Conservation (phyloP, 2,888 invertebrate species). For the Epirrita christyi region DNA sequence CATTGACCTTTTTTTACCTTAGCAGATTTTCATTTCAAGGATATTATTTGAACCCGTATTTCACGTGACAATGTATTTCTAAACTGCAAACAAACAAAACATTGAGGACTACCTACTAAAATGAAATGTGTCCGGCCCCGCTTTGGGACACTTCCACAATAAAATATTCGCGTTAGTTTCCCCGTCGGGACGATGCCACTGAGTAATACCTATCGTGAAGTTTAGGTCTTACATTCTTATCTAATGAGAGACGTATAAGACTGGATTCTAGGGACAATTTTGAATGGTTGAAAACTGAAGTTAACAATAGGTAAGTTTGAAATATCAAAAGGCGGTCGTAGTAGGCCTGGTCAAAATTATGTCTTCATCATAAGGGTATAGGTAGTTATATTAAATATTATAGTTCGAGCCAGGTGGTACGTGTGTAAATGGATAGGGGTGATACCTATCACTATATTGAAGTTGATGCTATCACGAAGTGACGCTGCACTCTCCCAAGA, state of each 20-base stretch:
- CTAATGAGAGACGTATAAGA: neutral
- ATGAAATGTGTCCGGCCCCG: slow-evolving; percentile 8
- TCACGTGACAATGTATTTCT: neutral
- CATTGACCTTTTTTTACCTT: too few relatives aligned
- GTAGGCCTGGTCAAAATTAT: too few relatives aligned
- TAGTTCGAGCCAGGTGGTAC: too few relatives aligned
- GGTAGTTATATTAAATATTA: too few relatives aligned
- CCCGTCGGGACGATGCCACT: neutral
- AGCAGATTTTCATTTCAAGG: too few relatives aligned
- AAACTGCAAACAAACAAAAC: neutral
- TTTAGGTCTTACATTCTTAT: slow-evolving; percentile 1
- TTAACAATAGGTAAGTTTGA: too few relatives aligned
- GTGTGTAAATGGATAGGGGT: too few relatives aligned
- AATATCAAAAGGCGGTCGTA: neutral
- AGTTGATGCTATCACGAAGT: too few relatives aligned
- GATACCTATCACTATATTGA: too few relatives aligned
- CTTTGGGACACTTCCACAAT: slow-evolving; percentile 1
- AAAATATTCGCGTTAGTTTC: slow-evolving; percentile 11
- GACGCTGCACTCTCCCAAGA: too few relatives aligned
- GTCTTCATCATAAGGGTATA: too few relatives aligned
- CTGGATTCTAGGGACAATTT: neutral
- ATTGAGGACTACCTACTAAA: neutral
- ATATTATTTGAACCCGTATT: too few relatives aligned
- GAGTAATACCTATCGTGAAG: slow-evolving; percentile 2
- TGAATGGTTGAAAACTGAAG: neutral